Conservation (phyloP, 1,140 invertebrate genomes). For the Philopotamus ludificatus region DNA sequence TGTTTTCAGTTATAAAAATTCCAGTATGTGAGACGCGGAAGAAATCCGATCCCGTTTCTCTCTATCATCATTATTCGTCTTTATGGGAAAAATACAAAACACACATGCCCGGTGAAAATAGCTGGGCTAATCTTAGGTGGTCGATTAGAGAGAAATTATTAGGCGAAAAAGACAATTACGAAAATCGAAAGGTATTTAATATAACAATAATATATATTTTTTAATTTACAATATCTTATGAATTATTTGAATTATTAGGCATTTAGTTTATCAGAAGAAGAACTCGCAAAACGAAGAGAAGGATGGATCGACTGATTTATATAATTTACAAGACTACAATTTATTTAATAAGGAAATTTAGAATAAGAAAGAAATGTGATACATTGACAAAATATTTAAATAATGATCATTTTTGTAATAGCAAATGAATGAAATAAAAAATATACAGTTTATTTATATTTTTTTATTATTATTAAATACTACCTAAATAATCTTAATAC, state of each 20-base stretch:
- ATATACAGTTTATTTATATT: too few relatives aligned
- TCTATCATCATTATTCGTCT: constrained; percentile 73
- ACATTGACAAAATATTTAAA: too few relatives aligned
- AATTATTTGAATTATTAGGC: too few relatives aligned
- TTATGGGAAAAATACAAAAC: constrained; percentile 69
- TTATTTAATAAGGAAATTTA: too few relatives aligned
- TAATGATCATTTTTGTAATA: too few relatives aligned
- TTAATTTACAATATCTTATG: constrained; percentile 8
- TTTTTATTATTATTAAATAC: too few relatives aligned
- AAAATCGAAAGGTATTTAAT: constrained; percentile 15
- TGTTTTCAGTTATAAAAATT: constrained; percentile 53
- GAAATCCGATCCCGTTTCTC: constrained; percentile 68
- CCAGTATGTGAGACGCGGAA: constrained; percentile 46
- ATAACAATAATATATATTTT: constrained; percentile 39
- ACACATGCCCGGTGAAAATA: constrained; percentile 68
- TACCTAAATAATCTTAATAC: too few relatives aligned
- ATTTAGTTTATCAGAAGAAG: constrained; percentile 14
- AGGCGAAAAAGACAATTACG: constrained; percentile 45
- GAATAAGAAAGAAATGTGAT: too few relatives aligned
- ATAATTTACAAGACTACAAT: too few relatives aligned
- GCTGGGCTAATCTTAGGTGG: constrained; percentile 63
- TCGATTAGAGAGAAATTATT: constrained; percentile 60
- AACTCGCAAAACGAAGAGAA: constrained; percentile 34
- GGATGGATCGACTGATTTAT: constrained; percentile 24
- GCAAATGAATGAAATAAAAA: too few relatives aligned